Base-by-base conservation (phyloP, 2,113 vertebrate species). In the Nestor notabilis region DNA sequence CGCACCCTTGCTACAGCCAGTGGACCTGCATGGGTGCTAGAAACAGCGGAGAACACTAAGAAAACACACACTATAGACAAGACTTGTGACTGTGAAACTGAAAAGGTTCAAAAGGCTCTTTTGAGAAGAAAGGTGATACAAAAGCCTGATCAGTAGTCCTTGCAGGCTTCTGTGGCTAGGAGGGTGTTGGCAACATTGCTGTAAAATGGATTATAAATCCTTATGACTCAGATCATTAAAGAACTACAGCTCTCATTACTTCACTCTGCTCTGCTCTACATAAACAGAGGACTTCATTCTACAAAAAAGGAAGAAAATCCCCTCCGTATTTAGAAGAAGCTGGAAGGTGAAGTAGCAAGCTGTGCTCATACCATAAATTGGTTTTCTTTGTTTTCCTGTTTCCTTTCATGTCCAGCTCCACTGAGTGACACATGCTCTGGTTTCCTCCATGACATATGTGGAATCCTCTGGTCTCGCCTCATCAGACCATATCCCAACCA, bases 121-220 rank as follows among this genome's bases (percentile, higher is more conserved):
- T 35, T 43, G 29, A 53, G 55, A 70, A 47, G 9, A 63, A 27
- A 88, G 63, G 14, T 70, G 56, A 68, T 61, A 35, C 15, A 65
- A 41, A 68, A 69, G 25, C 65, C 35, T 64, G 55, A 37, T 83
- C 53, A 77, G 56, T 50, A 80, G 55, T 74, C 74, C 85, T 87
- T 68, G 29, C 35, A 37, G 76, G 28, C 53, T 81, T 87, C 29
- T 86, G 58, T 86, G 80, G 60, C 79, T 52, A 33, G 56, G 60
- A 90, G 75, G 52, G 49, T 55, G 21, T 68, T 78, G 49, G 65
- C 55, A 91, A 49, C 60, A 20, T 61, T 76, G 44, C 65, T 95
- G 76, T 83, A 53, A 95, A 95, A 74, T 1, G 75, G 84, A 66
- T 85, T 78, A 88, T 89, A 90, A 88, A 90, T 90, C 83, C 83